Base-by-base conservation (phyloP, 1,140 invertebrate genomes). In the Bradynema listronoti region DNA sequence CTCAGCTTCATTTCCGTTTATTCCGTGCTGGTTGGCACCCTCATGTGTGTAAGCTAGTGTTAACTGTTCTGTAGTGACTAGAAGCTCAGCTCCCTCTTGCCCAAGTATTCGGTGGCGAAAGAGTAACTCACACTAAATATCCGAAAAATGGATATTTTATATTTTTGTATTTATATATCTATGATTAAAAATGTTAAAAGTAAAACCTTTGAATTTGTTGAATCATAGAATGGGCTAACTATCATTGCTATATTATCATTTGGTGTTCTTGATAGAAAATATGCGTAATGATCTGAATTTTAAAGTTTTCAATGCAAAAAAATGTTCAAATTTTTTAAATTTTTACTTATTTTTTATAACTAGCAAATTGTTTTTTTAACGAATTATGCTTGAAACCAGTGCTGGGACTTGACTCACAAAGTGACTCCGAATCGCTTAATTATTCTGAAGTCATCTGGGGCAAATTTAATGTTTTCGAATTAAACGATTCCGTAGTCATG, bases 261-360 rank as follows among this genome's bases (percentile, higher is more conserved):
- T 4, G 53, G 57, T 43, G 56, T 29, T 2, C 45, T 39, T 7
- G 39, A 36, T 22, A 54, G 51, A 42, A 32, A 65, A 46, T 66
- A 65, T 14, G 69, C 57, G 45, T 70, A 69, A 43, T 72, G 66
- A 51, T 73, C 69, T 72, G 22, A 55, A 58, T 39, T n/a, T 19
- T n/a, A n/a, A n/a, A n/a, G n/a, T n/a, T n/a, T n/a, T n/a, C n/a
- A n/a, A n/a, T n/a, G n/a, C n/a, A n/a, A n/a, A 16, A 45, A 66
- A 29, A 22, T 36, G 25, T 14, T 34, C 24, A 24, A 22, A 32
- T 19, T 6, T 14, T 24, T 62, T 24, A 51, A 4, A 16, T 11
- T 51, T 19, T 11, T 30, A 62, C 14, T 60, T 36, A 4, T 54
- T 43, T 47, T 54, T 54, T n/a, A n/a, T n/a, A n/a, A n/a, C n/a